A percentile compares a stretch with the other conserved stretches of the same genome.
Conservation (phyloP, 2,113 vertebrate species). For the Orcinus orca region DNA sequence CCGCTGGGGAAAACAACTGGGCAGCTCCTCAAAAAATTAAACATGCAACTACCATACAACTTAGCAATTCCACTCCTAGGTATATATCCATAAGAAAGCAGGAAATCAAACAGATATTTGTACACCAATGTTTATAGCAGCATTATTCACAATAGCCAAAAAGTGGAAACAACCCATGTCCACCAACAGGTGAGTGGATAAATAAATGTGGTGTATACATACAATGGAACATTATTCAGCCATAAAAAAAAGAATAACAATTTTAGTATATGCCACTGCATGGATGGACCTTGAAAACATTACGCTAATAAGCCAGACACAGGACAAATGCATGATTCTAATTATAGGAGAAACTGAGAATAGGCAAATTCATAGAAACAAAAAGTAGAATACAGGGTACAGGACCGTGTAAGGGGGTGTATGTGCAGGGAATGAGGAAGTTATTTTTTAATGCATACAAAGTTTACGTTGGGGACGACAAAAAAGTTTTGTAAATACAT, state of each 20-base stretch:
- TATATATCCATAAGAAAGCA: background rate
- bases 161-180: background rate
- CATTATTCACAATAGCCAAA: background rate
- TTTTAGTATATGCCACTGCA: background rate
- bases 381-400: background rate
- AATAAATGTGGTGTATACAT: background rate
- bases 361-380: background rate
- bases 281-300: background rate
- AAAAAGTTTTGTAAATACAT: background rate
- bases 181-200: background rate
- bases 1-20: background rate
- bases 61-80: background rate
- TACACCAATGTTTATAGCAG: background rate
- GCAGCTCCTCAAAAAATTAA: background rate
- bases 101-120: background rate
- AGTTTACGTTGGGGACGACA: background rate
- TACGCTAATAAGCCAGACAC: background rate
- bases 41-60: background rate
- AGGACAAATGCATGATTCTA: background rate
- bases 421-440: background rate
- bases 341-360: background rate
- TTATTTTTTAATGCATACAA: too few species aligned
- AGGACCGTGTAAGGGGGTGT: rapidly evolving
- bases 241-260: background rate
- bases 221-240: background rate